These are phyloP conservation scores for Cyclophora albipunctata DNA, from an alignment of 2,888 invertebrate genomes.

Conservation along the genomic window DNA sequence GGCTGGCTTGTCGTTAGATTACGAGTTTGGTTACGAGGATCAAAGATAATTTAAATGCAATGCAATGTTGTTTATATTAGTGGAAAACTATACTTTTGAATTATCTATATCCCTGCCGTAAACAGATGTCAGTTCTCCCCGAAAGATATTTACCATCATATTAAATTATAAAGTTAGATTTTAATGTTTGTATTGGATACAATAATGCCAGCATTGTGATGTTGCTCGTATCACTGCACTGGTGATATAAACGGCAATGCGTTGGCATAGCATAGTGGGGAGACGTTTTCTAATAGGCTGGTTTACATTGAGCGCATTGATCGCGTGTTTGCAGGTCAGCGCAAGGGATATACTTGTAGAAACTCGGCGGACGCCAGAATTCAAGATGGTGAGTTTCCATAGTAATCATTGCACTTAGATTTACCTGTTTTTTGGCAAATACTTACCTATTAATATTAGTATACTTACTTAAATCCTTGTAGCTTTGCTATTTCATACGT, in stretches of 20 bases:
- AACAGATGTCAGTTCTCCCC: too few species aligned
- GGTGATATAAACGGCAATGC: conserved; percentile 30
- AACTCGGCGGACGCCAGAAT: conserved; percentile 65
- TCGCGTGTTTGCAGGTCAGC: conserved; percentile 71
- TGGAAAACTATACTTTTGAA: too few species aligned
- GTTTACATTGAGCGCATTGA: conserved; percentile 62
- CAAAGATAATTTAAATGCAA: too few species aligned
- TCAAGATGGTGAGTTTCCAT: conserved; percentile 59
- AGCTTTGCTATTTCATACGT: conserved; percentile 6
- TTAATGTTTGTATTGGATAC: too few species aligned
- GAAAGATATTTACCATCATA: too few species aligned
- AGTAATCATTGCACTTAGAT: conserved; percentile 3
- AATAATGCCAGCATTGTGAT: too few species aligned
- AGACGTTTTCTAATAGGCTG: conserved; percentile 44
- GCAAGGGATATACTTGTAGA: conserved; percentile 69
- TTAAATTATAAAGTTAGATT: too few species aligned
- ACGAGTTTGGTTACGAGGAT: too few species aligned
- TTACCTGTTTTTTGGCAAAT: conserved; percentile 6
- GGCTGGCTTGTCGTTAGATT: too few species aligned
- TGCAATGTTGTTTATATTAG: too few species aligned
- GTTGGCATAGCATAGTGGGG: conserved; percentile 33
- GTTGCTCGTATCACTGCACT: conserved; percentile 16
- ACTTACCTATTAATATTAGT: conserved; percentile 13
- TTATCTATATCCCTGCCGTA: too few species aligned
- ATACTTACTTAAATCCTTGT: conserved; percentile 11